Base-by-base conservation (phyloP, 2,797 vertebrate species). In the Menidia menidia region DNA sequence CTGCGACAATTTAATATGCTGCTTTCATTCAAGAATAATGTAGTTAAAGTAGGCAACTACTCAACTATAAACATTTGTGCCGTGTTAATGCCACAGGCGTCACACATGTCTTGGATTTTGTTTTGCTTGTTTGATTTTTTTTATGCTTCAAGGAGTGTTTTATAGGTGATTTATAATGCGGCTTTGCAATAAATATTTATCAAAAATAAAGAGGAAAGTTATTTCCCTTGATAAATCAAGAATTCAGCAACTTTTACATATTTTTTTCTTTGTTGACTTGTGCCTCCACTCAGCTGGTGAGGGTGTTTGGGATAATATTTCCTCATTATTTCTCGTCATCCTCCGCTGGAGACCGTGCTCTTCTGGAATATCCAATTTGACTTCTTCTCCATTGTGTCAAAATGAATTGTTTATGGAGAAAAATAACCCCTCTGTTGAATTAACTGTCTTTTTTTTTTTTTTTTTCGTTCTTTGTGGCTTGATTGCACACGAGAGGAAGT, bases 261-360 rank as follows among this genome's bases (percentile, higher is more conserved):
- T 64, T 75, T 83, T 81, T 84, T 80, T 72, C 76, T 85, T 87
- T 93, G 88, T 93, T 88, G 89, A 91, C 83, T 86, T 33, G 68
- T 75, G 80, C 73, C 80, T 90, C 87, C 77, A 72, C 82, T 88
- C 87, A 74, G 78, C 83, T 88, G 83, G 79, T 81, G 84, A 88
- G 85, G 78, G 83, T 87, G 85, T 90, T 93, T 80, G 79, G 85
- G 87, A 88, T 93, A 90, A 94, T 93, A 93, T 91, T 92, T 94
- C 89, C 92, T 94, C 90, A 92, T 94, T 93, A 93, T 91, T 91
- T 92, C 88, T 86, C 76, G 91, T 90, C 87, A 92, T 91, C 89
- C 92, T 92, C 84, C 39, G 48, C 83, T 90, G 88, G 89, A 91
- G 88, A 87, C 80, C 60, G 70, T 82, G 73, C 86, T 93, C 76